Percentiles rank a stretch among this genome's conserved stretches.
These are phyloP conservation scores for Pyrochroa serraticornis DNA, from an alignment of 2,888 invertebrate genomes.

Conservation along the genomic window DNA sequence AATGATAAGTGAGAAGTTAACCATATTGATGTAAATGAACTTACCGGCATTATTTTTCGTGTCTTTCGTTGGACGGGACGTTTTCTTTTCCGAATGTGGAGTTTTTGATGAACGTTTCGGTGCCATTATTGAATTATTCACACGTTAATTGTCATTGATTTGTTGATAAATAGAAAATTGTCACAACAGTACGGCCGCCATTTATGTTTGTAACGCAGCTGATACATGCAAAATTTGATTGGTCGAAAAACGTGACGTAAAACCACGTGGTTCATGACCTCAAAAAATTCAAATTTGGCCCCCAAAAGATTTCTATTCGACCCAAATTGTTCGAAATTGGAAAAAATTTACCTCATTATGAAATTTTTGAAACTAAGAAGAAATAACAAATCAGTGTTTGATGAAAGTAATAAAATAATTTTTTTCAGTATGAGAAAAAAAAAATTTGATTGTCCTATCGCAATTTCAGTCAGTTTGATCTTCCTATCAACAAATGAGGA, in stretches of 20 bases:
- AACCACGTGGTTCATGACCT: slow-evolving; percentile 20
- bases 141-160: not conserved
- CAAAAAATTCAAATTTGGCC: not conserved
- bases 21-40: slow-evolving; percentile 24
- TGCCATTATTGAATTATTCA: slow-evolving; percentile 7
- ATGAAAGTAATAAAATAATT: too few species aligned
- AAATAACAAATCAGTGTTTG: too few species aligned
- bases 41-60: slow-evolving; percentile 28
- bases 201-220: slow-evolving; percentile 32
- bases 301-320: too few species aligned
- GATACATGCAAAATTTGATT: slow-evolving; percentile 21
- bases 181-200: slow-evolving; percentile 31
- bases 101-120: slow-evolving; percentile 17
- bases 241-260: slow-evolving; percentile 17
- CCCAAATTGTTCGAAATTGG: too few species aligned
- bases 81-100: slow-evolving; percentile 21
- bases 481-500: too few species aligned
- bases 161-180: slow-evolving; percentile 6
- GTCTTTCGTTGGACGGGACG: slow-evolving; percentile 4
- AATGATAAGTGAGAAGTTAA: slow-evolving; percentile 11
- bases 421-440: too few species aligned
- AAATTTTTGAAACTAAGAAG: too few species aligned
- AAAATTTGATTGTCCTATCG: too few species aligned
- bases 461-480: too few species aligned
- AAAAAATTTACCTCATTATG: too few species aligned